Percentiles rank a stretch among this genome's conserved stretches.
Conservation (phyloP, 2,797 vertebrate species). For the Urosaurus nigricauda region DNA sequence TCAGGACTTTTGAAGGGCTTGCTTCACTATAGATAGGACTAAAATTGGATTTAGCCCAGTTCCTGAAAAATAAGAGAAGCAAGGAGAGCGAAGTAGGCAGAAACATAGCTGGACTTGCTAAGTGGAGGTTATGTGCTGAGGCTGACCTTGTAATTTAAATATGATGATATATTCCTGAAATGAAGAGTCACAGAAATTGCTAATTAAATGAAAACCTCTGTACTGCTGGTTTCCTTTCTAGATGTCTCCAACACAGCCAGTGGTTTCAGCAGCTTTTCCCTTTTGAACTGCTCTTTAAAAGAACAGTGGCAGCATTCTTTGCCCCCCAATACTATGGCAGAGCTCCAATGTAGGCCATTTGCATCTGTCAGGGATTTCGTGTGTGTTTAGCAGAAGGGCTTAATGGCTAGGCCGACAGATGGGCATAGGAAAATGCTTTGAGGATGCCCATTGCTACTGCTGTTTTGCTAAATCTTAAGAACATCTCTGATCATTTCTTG, state of each 20-base stretch:
- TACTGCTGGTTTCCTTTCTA: conserved; percentile 15
- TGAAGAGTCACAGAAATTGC: neutral
- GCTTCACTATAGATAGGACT: no score
- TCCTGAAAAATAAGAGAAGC: neutral
- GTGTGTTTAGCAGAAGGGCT: neutral
- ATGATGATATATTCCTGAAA: neutral
- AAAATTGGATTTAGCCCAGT: no score
- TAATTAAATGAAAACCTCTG: neutral
- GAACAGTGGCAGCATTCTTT: neutral
- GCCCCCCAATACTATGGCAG: neutral
- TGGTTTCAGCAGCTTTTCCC: neutral
- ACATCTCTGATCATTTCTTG: neutral
- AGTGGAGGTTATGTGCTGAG: neutral
- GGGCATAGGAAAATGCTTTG: neutral
- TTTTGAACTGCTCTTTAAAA: neutral
- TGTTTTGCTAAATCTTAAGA: neutral
- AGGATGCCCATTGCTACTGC: neutral
- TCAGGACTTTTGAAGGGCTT: no score
- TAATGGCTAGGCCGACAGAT: neutral
- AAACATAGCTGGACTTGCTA: neutral
- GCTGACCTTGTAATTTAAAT: conserved; percentile 26
- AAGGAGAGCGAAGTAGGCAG: no score
- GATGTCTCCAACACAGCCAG: neutral
- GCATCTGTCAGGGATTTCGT: neutral
- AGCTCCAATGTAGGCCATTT: neutral